phyloP scores from a whole-genome alignment of 2,797 vertebrate genomes.

The Megaceryle alcyon region DNA sequence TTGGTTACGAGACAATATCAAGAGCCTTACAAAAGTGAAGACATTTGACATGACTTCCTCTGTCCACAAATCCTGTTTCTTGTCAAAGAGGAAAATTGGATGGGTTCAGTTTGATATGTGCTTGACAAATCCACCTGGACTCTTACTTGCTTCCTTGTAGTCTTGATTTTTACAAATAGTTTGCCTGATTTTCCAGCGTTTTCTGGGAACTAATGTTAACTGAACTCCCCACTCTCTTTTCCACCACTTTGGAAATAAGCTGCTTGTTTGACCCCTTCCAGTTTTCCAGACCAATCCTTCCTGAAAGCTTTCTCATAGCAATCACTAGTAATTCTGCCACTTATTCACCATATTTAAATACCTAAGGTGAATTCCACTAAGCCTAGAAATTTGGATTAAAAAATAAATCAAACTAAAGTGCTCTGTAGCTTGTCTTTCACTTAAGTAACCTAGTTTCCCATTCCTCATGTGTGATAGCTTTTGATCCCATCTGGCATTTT shows the following conservation, averaged over 20 bases:
- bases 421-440: not conserved
- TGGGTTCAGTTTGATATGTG: not conserved
- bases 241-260: not conserved
- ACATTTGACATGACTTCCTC: not conserved
- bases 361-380: not conserved
- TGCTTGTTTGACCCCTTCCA: not conserved
- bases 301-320: not conserved
- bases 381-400: not conserved
- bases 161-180: not conserved
- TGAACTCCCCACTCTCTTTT: not conserved
- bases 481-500: not conserved
- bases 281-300: not conserved
- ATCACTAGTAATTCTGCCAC: not conserved
- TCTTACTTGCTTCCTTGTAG: not conserved
- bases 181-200: not conserved
- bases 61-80: not conserved
- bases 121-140: not conserved
- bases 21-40: not conserved
- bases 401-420: not conserved
- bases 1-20: not conserved
- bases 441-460: not conserved
- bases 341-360: not conserved
- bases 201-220: not conserved
- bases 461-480: not conserved
- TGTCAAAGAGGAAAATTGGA: not conserved